Evolutionary conservation across 1,140 invertebrate genomes (phyloP), one percentile per base, ranked within the genome.

Genomic region (Phymorhynchus buccinoides): DNA sequence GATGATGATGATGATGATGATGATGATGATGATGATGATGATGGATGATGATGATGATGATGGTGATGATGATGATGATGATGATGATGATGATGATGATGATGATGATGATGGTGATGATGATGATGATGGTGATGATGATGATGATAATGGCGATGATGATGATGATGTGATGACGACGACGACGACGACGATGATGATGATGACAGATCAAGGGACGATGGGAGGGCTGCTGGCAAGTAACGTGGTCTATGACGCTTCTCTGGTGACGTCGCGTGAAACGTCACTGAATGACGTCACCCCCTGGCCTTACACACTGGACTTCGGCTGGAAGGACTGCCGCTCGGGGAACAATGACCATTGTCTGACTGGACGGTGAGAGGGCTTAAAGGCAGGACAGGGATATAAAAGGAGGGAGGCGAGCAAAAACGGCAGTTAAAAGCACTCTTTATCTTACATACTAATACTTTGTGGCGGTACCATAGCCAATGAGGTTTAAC

Each of bases 281-380:
- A 16, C 27, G 62, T 30, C 81, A 7, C 32, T 42, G 3, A 37
- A 37, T n/a, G 80, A 81, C 32, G 1, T n/a, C 30, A 37, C 66
- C 66, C 87, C 88, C 9, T 90, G 88, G 88, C 90, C 90, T 0
- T 91, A 88, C 73, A 91, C 90, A 22, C 85, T 91, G 71, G 88
- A 90, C 83, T 88, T 87, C 66, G 88, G 86, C 14, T 88, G 86
- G 84, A 87, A 87, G 3, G 88, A 88, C 68, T 62, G 56, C 56
- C 56, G 6, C 18, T 30, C n/a, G 27, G 89, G 88, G 48, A 44
- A n/a, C n/a, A n/a, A 82, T 32, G 73, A 86, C 16, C 39, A n/a
- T 6, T 83, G 81, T 56, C 62, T 41, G 0, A 6, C 35, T 18
- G 66, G 41, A 42, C 41, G 81, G 81, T 83, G 66, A 83, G 62